Base-by-base conservation (phyloP, 2,888 invertebrate species). In the Malachius bipustulatus region DNA sequence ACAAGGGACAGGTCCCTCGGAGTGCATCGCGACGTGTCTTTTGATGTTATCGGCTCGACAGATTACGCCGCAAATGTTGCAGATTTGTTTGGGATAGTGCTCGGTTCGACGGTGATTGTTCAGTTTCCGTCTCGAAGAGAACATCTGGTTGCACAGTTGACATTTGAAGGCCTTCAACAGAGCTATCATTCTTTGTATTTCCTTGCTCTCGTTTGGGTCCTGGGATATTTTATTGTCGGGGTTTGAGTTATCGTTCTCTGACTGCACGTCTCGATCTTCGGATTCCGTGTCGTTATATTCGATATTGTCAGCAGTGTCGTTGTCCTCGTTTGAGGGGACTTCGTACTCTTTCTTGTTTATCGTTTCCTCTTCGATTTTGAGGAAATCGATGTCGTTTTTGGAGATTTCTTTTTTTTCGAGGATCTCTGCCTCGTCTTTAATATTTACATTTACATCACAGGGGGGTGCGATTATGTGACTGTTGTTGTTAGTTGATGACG, bases 51-150 rank as follows among this genome's bases (percentile, higher is more conserved):
- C 55, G 10, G 46, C 39, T 36, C 56, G 38, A 15, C 57, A 46
- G 30, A 47, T 38, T 37, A 49, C 47, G 1, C 58, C 58, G 39
- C 58, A 58, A 34, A 57, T 51, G 32, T 49, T 57, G 37, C 58
- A 58, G 11, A 56, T 46, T 3, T 51, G 54, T 24, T 46, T 48
- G 3, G 43, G 39, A 24, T 42, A 41, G 41, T 56, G 55, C 29
- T 37, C 32, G 6, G 39, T 50, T 24, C 51, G 43, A 38, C 40
- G 45, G 36, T 56, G 55, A 33, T 49, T 51, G 4, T 40, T 40
- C 8, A 49, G 34, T 36, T 50, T 47, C 6, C 36, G 35, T 32
- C 45, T 28, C 10, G 51, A 46, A n/a, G 41, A 28, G 41, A 53
- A 55, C 11, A 42, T 47, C 39, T 44, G 24, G 15, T 49, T 43